A percentile compares a stretch with the other conserved stretches of the same genome.
Evolutionary conservation across 1,140 invertebrate species (phyloP).

Genomic region (Procambarus virginalis): DNA sequence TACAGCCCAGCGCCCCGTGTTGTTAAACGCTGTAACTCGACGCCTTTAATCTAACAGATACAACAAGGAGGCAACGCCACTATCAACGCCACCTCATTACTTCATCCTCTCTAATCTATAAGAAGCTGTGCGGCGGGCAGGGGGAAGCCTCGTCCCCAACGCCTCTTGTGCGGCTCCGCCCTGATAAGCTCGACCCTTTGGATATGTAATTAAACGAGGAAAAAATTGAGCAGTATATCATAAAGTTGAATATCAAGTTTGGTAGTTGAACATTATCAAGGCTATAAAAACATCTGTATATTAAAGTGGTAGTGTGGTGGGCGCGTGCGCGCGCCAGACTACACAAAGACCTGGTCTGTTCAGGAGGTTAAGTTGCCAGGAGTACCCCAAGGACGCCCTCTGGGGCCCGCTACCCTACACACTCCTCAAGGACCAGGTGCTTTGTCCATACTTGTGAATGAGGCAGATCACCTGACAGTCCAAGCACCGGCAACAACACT

Average conservation of each 20-base stretch:
- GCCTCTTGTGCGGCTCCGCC: background rate
- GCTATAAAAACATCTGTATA: conserved; percentile 6
- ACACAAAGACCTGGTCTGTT: conserved; percentile 3
- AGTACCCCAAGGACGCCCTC: conserved; percentile 1
- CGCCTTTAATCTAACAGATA: conserved; percentile 33
- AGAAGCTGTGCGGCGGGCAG: conserved; percentile 18
- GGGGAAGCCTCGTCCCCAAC: background rate
- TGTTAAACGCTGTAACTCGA: conserved; percentile 42
- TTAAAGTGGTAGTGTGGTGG: background rate
- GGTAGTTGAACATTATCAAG: background rate
- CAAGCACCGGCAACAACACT: background rate
- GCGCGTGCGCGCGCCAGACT: background rate
- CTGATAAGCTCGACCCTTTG: background rate
- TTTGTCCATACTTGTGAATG: conserved; percentile 13
- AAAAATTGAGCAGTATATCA: background rate
- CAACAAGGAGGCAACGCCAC: conserved; percentile 21
- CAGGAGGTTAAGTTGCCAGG: background rate
- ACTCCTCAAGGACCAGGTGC: conserved; percentile 13
- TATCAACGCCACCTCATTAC: conserved; percentile 46
- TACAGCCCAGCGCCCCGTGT: background rate
- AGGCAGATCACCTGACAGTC: conserved; percentile 9
- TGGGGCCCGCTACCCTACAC: background rate
- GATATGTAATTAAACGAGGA: background rate
- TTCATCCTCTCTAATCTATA: conserved; percentile 42
- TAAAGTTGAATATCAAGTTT: conserved; percentile 8